Percentiles rank a stretch among this genome's conserved stretches.
phyloP scores from a whole-genome alignment of 2,113 vertebrate species.

The Myiagra hebetior region DNA sequence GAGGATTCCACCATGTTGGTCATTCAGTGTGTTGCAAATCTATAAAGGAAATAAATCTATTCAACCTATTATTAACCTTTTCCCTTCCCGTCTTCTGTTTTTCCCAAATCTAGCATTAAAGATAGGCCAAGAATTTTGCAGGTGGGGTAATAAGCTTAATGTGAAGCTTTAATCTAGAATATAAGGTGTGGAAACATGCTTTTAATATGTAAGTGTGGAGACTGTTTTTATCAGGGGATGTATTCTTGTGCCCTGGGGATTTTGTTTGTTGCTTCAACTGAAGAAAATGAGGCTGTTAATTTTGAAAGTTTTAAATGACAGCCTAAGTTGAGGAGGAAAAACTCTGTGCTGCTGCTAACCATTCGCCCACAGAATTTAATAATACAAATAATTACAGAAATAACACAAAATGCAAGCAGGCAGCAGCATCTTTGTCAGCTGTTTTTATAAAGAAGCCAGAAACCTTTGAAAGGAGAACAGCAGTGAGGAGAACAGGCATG shows the following conservation, averaged over 20 bases:
- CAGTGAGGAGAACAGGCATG: neutral
- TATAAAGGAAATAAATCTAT: neutral
- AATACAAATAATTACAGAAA: neutral
- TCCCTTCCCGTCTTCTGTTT: neutral
- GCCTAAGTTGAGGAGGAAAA: neutral
- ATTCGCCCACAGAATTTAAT: neutral
- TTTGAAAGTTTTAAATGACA: neutral
- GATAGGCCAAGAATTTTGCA: neutral
- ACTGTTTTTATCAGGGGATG: neutral
- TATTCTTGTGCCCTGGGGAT: neutral
- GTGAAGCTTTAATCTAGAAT: neutral
- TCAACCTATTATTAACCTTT: neutral
- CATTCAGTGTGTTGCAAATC: neutral
- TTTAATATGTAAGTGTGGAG: neutral
- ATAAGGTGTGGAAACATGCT: neutral
- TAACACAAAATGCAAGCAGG: neutral
- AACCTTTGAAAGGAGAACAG: neutral
- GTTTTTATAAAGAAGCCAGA: neutral
- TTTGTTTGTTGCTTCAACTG: neutral
- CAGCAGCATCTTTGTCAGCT: neutral
- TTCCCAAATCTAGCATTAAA: neutral
- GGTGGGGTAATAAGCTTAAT: neutral
- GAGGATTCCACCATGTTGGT: neutral
- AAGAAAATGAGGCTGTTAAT: constrained; percentile 10
- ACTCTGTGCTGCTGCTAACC: neutral